phyloP scores from a whole-genome alignment of 2,113 vertebrate species.

The Aldabrachelys gigantea region DNA sequence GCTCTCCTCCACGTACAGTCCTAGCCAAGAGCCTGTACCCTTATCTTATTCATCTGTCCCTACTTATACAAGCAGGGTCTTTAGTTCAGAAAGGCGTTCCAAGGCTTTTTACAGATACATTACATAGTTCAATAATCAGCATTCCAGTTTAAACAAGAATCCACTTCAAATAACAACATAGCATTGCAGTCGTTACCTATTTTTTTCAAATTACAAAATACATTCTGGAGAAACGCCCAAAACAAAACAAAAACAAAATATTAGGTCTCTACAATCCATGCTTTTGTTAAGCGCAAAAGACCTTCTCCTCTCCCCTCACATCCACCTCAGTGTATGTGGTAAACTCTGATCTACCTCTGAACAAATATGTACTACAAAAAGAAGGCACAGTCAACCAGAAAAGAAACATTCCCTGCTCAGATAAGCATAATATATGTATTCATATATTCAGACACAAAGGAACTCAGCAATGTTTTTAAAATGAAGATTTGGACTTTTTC shows the following conservation, averaged over 20 bases:
- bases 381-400: constrained; percentile 53
- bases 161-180: constrained; percentile 4
- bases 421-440: constrained; percentile 45
- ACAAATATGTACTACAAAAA: constrained; percentile 12
- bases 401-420: constrained; percentile 7
- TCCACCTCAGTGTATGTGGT: background rate
- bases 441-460: constrained; percentile 47
- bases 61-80: background rate
- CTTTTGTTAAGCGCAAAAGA: background rate
- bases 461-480: constrained; percentile 51
- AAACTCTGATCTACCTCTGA: constrained; percentile 21
- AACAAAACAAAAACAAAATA: background rate
- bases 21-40: accelerated
- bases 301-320: background rate
- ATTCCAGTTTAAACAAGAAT: constrained; percentile 1
- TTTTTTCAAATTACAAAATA: constrained; percentile 2
- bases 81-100: constrained; percentile 17
- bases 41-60: background rate
- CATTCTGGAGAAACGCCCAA: background rate
- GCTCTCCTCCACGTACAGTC: accelerated
- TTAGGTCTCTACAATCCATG: background rate
- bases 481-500: constrained; percentile 45
- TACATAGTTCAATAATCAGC: constrained; percentile 12
- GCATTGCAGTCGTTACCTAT: background rate
- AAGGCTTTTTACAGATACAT: background rate